Conservation (phyloP, 2,113 vertebrate genomes). For the Sorex fumeus region DNA sequence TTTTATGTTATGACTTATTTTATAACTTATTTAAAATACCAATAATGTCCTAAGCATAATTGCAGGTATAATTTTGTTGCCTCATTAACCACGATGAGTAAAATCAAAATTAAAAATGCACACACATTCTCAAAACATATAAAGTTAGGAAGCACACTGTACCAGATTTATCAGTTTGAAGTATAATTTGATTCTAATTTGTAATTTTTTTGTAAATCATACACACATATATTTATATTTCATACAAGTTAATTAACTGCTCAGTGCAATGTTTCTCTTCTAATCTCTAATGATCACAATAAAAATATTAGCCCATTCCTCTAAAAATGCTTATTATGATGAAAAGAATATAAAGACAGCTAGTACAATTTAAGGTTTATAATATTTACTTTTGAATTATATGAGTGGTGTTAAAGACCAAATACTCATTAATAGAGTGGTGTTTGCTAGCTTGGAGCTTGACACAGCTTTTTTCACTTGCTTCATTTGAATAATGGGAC, state of each 20-base stretch:
- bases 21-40: constrained; percentile 34
- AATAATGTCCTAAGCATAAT: constrained; percentile 46
- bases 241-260: background rate
- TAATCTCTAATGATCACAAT: background rate
- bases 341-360: background rate
- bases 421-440: background rate
- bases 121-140: background rate
- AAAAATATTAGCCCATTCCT: background rate
- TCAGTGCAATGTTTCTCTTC: background rate
- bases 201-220: background rate
- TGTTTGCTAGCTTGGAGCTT: background rate
- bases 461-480: background rate
- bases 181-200: background rate
- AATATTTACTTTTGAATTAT: background rate
- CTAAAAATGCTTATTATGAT: background rate
- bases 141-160: background rate
- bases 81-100: background rate
- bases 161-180: background rate
- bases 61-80: background rate
- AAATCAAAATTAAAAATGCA: background rate
- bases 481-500: background rate
- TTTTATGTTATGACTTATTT: background rate
- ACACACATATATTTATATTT: background rate
- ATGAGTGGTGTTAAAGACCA: no score
- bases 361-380: background rate